Base-by-base conservation (phyloP, 2,797 vertebrate species). In the Karalla daura region DNA sequence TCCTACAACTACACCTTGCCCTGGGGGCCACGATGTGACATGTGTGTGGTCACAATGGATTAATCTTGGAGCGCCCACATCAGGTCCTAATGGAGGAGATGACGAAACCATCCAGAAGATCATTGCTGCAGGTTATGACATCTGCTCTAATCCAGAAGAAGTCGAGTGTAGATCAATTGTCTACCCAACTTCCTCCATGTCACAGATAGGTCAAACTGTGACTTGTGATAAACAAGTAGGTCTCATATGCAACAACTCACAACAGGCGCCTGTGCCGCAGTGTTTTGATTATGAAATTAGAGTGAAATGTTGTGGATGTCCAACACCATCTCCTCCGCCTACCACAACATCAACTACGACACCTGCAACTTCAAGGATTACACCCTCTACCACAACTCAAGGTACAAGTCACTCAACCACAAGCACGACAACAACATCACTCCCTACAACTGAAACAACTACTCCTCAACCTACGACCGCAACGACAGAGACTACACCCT, bases 211-310 rank as follows among this genome's bases (percentile, higher is more conserved):
- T 8, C 44, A 46, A 23, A 15, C 3, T 46, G 23, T 46, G 14
- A 46, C 15, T 27, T 46, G 44, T 15, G 27, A 27, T 27, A 46
- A 27, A 46, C 7, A 27, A 1, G 44, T 46, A 8, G 44, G 44
- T n/a, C 44, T 46, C 44, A n/a, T 46, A 15, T 46, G 44, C 14
- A 27, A 27, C 44, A 46, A 46, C 44, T 25, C 8, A 15, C 21
- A n/a, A 27, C 44, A 46, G 10, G 44, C 23, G 5, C 44, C 10
- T 1, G 6, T 7, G 12, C 23, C 25, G 17, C 13, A 46, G 7
- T 46, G 44, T n/a, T 46, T 46, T n/a, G 44, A 46, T 46, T 46
- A 46, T 46, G 44, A 46, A 7, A 46, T 46, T 10, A 27, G 2
- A n/a, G 15, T 46, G 14, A 27, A 46, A 27, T 46, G 44, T 15